phyloP scores from a whole-genome alignment of 2,797 vertebrate species.

The Cynopterus sphinx region DNA sequence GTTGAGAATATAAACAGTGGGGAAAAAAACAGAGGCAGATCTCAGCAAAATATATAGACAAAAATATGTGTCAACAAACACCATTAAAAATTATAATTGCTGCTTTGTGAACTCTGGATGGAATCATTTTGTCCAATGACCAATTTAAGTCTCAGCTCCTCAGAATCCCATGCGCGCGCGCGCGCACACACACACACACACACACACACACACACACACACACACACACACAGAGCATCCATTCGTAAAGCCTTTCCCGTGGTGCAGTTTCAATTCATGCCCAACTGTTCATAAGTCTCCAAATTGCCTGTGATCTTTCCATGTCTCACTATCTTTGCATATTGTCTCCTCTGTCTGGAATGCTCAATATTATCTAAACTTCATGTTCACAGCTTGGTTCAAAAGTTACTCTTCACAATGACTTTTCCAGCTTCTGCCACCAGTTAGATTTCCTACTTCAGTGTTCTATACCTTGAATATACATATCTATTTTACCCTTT shows the following conservation, averaged over 20 bases:
- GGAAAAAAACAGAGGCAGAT: not conserved
- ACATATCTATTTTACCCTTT: not conserved
- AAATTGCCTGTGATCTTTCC: not conserved
- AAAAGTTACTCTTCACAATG: not conserved
- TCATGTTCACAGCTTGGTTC: not conserved
- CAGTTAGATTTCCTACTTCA: not conserved
- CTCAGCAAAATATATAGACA: not conserved
- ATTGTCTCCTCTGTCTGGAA: not conserved
- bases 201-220: too few relatives aligned
- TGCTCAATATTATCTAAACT: not conserved
- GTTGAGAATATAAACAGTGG: not conserved
- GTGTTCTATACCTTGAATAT: not conserved
- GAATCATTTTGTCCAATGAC: not conserved
- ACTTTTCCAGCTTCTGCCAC: not conserved
- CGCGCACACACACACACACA: too few relatives aligned
- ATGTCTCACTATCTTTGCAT: not conserved
- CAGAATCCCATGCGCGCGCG: too few relatives aligned
- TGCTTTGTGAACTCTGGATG: not conserved
- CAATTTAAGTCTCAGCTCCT: not conserved
- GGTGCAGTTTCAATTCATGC: not conserved
- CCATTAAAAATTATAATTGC: not conserved
- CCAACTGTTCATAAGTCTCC: not conserved
- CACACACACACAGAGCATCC: not conserved
- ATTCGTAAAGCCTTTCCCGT: not conserved
- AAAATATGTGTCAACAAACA: not conserved